Percentiles rank a stretch among this genome's conserved stretches.
These are phyloP conservation scores for Clytia hemisphaerica DNA, from an alignment of 30 jellyfish, hydroid and myxozoan genomes.

Conservation along the genomic window DNA sequence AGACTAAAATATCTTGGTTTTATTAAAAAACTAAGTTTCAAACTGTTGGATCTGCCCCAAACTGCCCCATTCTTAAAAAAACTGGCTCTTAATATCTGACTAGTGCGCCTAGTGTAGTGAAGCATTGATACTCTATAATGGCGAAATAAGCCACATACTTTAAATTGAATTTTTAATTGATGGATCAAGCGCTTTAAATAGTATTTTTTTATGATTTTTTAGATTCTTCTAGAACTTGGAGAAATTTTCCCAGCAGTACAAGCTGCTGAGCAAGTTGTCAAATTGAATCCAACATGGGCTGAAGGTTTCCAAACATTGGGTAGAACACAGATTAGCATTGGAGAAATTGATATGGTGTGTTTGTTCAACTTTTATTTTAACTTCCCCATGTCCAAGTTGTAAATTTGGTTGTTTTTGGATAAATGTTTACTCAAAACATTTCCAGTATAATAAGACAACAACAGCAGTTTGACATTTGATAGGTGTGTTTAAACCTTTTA, in stretches of 20 bases:
- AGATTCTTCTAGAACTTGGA: constrained; percentile 66
- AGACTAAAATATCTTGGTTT: no score
- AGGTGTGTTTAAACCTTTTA: no score
- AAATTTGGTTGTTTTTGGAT: not conserved
- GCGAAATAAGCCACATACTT: not conserved
- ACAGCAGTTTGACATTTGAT: not conserved
- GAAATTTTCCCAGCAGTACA: constrained; percentile 77
- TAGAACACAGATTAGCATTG: constrained; percentile 60
- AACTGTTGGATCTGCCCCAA: not conserved
- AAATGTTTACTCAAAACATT: not conserved
- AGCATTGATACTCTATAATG: no score
- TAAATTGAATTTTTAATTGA: not conserved
- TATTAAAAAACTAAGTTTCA: no score
- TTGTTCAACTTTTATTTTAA: not conserved
- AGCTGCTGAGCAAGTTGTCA: constrained; percentile 70
- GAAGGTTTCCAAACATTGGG: constrained; percentile 87
- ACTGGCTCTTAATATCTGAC: not conserved
- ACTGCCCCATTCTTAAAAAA: not conserved
- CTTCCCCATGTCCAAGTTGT: not conserved
- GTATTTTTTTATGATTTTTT: constrained; percentile 3
- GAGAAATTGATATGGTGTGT: constrained; percentile 58
- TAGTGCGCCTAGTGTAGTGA: no score
- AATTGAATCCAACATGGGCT: constrained; percentile 61
- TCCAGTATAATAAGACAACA: not conserved
- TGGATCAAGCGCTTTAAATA: not conserved